These are phyloP conservation scores for Lithobius niger DNA, from an alignment of 1,140 invertebrate species.

Conservation along the genomic window DNA sequence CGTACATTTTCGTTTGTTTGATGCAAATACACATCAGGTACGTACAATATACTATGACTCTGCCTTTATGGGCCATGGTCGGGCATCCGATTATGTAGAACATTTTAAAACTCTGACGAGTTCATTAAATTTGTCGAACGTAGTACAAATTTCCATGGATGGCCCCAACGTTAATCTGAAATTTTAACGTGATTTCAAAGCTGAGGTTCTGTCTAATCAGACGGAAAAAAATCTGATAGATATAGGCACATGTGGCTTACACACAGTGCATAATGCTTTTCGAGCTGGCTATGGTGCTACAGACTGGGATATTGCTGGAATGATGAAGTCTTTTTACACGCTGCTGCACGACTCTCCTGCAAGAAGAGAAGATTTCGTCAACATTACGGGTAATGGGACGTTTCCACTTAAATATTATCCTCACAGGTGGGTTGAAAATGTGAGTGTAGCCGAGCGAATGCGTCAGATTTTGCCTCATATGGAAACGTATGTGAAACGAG, in stretches of 20 bases:
- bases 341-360: conserved; percentile 10
- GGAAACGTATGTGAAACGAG: no score
- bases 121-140: neutral
- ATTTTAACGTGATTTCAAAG: conserved; percentile 15
- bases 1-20: neutral
- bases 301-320: neutral
- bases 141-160: conserved; percentile 20
- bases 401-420: conserved; percentile 9
- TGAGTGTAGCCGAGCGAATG: neutral
- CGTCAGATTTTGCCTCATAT: no score
- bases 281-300: neutral
- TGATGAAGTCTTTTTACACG: conserved; percentile 1
- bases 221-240: no score
- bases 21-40: neutral
- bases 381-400: neutral
- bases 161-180: conserved; percentile 20
- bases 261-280: neutral
- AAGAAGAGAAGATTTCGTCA: conserved; percentile 8
- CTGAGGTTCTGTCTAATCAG: conserved; percentile 10
- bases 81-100: neutral
- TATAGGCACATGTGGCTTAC: conserved; percentile 7
- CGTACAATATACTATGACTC: neutral
- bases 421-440: conserved; percentile 12
- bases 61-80: neutral
- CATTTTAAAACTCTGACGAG: neutral